A percentile compares a stretch with the other conserved stretches of the same genome.
These are phyloP conservation scores for Strix occidentalis DNA, from an alignment of 2,797 vertebrate genomes.

Conservation along the genomic window DNA sequence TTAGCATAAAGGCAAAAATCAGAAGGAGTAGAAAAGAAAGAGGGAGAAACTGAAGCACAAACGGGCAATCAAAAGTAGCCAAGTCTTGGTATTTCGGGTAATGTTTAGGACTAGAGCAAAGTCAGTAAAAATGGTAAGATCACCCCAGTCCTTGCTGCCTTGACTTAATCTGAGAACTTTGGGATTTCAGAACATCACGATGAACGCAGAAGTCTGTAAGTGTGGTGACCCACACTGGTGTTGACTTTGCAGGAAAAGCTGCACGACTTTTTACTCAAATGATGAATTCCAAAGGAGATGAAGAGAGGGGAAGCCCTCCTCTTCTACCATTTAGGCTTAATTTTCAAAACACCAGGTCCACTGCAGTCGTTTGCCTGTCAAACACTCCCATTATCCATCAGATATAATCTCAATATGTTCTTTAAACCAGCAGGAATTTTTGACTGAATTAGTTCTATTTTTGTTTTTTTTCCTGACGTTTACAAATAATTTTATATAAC, in stretches of 20 bases:
- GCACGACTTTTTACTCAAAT: not conserved
- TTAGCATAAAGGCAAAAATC: not conserved
- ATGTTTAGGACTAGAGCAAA: not conserved
- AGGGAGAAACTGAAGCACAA: not conserved
- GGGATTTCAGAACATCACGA: not conserved
- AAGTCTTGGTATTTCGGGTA: not conserved
- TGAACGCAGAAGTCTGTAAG: not conserved
- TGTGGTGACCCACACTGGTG: not conserved
- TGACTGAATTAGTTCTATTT: slow-evolving; percentile 62
- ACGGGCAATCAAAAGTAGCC: not conserved
- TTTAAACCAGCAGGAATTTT: slow-evolving; percentile 49
- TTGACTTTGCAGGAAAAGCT: not conserved
- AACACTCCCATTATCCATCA: not conserved
- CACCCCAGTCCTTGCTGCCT: not conserved
- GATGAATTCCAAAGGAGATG: not conserved
- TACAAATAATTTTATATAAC: slow-evolving; percentile 71
- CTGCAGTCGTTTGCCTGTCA: not conserved
- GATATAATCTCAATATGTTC: slow-evolving; percentile 17
- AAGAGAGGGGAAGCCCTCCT: not conserved
- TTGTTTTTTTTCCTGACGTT: slow-evolving; percentile 58
- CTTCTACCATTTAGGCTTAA: not conserved
- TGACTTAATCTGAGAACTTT: not conserved
- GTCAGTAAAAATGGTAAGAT: not conserved
- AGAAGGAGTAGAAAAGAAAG: not conserved
- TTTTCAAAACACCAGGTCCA: not conserved